Percentiles rank a stretch among this genome's conserved stretches.
phyloP scores from a whole-genome alignment of 2,113 vertebrate genomes.

The Mirza zaza region DNA sequence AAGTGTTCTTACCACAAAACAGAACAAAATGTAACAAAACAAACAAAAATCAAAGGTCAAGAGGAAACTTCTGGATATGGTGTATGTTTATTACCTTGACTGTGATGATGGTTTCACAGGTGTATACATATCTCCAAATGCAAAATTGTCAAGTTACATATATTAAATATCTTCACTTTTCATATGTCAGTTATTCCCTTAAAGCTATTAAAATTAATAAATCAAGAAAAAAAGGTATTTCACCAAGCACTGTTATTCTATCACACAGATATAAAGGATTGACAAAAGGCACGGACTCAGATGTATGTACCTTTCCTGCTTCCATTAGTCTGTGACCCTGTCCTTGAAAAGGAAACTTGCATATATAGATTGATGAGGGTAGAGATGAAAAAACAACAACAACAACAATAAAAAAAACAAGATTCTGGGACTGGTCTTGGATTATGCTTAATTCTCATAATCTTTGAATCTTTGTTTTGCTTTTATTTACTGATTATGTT shows the following conservation, averaged over 20 bases:
- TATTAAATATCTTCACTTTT: neutral
- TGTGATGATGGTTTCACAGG: neutral
- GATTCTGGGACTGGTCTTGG: neutral
- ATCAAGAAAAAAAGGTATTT: neutral
- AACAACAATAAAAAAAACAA: neutral
- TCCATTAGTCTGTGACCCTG: neutral
- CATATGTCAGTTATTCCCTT: neutral
- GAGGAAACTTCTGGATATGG: neutral
- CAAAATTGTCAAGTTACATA: neutral
- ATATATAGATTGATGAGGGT: accelerated
- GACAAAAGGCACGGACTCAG: neutral
- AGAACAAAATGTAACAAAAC: neutral
- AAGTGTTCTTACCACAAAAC: neutral
- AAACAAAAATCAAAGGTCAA: neutral
- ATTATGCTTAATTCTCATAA: neutral
- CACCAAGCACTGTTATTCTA: neutral
- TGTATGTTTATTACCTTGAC: neutral
- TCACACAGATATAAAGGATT: neutral
- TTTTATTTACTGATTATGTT: neutral
- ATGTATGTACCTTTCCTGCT: neutral
- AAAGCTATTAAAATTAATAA: neutral
- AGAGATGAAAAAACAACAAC: neutral
- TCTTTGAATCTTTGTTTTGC: neutral
- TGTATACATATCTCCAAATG: neutral
- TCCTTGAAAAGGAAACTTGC: neutral